Base-by-base conservation (phyloP, 2,888 invertebrate species). In the Pollenia amentaria region DNA sequence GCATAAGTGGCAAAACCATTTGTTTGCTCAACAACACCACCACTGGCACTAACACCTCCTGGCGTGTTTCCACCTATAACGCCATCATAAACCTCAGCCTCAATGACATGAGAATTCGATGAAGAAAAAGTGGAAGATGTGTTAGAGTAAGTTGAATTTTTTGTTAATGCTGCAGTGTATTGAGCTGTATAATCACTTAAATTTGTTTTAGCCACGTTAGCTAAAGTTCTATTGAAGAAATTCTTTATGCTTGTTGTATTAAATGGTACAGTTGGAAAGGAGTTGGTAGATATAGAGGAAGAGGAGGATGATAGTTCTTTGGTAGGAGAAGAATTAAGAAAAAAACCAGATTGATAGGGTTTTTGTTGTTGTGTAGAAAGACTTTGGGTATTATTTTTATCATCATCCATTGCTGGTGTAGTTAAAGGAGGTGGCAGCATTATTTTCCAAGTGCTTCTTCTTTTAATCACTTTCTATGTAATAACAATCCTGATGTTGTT, bases 211-310 rank as follows among this genome's bases (percentile, higher is more conserved):
- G 88, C 84, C 79, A 91, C 89, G 40, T 90, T 88, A 55, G 89
- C 88, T 60, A 91, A 77, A 51, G 91, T 91, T 70, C 88, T 90
- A 77, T 90, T 89, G 14, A 91, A 88, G 84, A 91, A 88, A 70
- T 89, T 81, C 84, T 90, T 91, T 55, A 87, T 76, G 53, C 69
- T 76, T 51, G n/a, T 82, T 62, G 64, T 42, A 42, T 67, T 78
- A 40, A 62, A 70, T 18, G 64, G 80, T 16, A 48, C 44, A 14
- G 76, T 69, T 4, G 80, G 80, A 4, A 75, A 53, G 29, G 65
- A 69, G 40, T 76, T 64, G 53, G 21, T 57, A 16, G 11, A 60
- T 53, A 40, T 60, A 57, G 60, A 42, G 14, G 75, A 79, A 10
- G 60, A 42, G 16, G 60, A 79, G n/a, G 12, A 14, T 40, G 69